Evolutionary conservation across 2,888 invertebrate species (phyloP).

Genomic region (Idaea straminata): DNA sequence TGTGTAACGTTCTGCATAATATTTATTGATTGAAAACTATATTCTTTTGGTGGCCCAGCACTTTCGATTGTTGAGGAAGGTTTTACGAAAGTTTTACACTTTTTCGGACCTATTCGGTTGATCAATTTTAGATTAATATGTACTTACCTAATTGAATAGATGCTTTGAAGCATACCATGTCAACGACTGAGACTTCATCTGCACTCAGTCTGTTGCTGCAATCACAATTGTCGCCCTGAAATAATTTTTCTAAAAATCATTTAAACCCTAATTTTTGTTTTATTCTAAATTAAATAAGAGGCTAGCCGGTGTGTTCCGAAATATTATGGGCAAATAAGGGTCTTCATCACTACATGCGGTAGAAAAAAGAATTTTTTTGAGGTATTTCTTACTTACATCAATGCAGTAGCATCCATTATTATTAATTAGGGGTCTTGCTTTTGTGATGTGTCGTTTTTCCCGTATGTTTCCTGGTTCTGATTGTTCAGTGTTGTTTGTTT

Average conservation of each 20-base stretch:
- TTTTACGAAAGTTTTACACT: too few relatives aligned
- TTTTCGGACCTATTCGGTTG: too few relatives aligned
- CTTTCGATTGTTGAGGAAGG: too few relatives aligned
- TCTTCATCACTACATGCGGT: too few relatives aligned
- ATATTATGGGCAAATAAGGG: too few relatives aligned
- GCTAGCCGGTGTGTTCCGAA: too few relatives aligned
- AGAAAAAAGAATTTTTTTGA: too few relatives aligned
- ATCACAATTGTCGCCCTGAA: slow-evolving; percentile 21
- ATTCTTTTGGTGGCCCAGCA: too few relatives aligned
- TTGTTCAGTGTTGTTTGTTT: neutral
- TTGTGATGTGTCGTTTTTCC: neutral
- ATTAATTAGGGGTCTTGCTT: neutral
- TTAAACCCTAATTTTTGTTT: neutral
- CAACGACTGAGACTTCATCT: slow-evolving; percentile 1
- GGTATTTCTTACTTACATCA: slow-evolving; percentile 13
- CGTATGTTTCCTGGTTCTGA: neutral
- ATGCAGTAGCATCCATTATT: slow-evolving; percentile 10
- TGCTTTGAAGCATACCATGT: slow-evolving; percentile 15
- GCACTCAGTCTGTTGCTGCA: slow-evolving; percentile 6
- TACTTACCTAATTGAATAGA: slow-evolving; percentile 12
- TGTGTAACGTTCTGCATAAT: too few relatives aligned
- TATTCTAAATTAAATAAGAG: too few relatives aligned
- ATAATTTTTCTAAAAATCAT: neutral
- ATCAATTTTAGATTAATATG: too few relatives aligned
- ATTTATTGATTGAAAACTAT: too few relatives aligned